A percentile compares a stretch with the other conserved stretches of the same genome.
Conservation (phyloP, 2,113 vertebrate genomes). For the Oncorhynchus gorbuscha region DNA sequence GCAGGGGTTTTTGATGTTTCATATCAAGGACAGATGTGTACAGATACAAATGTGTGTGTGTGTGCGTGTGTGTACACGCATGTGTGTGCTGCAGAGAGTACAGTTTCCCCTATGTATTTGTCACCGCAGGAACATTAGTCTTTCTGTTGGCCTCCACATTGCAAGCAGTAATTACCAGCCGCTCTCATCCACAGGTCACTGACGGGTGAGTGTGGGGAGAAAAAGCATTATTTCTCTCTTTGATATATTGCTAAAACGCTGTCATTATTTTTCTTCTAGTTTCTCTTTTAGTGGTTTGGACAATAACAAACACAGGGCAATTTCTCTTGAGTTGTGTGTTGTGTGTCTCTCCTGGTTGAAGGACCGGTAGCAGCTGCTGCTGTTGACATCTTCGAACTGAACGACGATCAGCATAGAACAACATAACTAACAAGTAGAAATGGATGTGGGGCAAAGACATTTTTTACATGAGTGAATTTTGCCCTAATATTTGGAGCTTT, state of each 20-base stretch:
- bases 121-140: not conserved
- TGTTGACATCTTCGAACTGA: no score
- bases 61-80: conserved; percentile 1
- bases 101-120: conserved; percentile 6
- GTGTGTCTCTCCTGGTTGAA: no score
- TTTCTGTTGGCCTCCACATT: conserved; percentile 23
- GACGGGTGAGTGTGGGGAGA: conserved; percentile 49
- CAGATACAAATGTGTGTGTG: conserved; percentile 11
- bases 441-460: no score
- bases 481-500: no score
- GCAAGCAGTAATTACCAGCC: conserved; percentile 42
- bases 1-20: no score
- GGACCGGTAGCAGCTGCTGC: no score
- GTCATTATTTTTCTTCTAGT: conserved; percentile 53
- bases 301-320: not conserved
- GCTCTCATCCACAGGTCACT: conserved; percentile 31
- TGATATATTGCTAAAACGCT: conserved; percentile 50
- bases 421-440: no score
- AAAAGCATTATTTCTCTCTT: conserved; percentile 44
- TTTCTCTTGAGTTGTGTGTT: no score
- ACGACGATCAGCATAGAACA: no score
- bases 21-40: not conserved
- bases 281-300: conserved; percentile 35
- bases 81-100: not conserved
- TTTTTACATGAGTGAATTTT: no score